Evolutionary conservation across 2,113 vertebrate genomes (phyloP).

Genomic region (human (Homo sapiens)): DNA sequence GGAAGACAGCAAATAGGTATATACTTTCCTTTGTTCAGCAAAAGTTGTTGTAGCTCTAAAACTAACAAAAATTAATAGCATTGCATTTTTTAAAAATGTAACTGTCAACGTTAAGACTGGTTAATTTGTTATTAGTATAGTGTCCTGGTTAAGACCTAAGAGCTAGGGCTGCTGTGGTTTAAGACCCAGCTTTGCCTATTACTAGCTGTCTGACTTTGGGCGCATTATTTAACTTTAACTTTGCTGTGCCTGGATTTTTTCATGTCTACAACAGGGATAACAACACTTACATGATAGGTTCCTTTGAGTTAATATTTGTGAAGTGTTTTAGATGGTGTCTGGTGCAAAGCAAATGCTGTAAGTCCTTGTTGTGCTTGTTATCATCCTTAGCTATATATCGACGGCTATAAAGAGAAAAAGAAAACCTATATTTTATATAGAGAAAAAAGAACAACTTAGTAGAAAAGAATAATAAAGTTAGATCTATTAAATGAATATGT

Average conservation of each 20-base stretch:
- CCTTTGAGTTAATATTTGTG: background rate
- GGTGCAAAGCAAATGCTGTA: background rate
- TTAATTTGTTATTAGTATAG: constrained; percentile 21
- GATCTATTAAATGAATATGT: background rate
- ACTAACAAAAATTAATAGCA: constrained; percentile 30
- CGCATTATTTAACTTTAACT: background rate
- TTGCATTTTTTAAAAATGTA: constrained; percentile 25
- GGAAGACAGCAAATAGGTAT: constrained; percentile 1
- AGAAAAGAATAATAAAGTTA: background rate
- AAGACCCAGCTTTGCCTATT: background rate
- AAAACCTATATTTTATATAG: background rate
- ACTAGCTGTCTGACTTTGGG: background rate
- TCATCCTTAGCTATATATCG: background rate
- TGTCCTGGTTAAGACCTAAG: background rate
- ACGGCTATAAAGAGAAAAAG: background rate
- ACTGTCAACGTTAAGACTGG: background rate
- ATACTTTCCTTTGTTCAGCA: constrained; percentile 26
- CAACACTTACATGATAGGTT: background rate
- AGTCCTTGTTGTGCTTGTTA: background rate
- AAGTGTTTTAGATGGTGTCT: background rate
- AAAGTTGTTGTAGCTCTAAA: background rate
- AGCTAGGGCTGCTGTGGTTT: background rate
- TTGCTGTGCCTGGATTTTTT: background rate
- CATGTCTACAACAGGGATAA: background rate
- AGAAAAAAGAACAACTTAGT: background rate